These are phyloP conservation scores for Quadroppia sp. DNA, from an alignment of 2,888 invertebrate genomes.

Conservation along the genomic window DNA sequence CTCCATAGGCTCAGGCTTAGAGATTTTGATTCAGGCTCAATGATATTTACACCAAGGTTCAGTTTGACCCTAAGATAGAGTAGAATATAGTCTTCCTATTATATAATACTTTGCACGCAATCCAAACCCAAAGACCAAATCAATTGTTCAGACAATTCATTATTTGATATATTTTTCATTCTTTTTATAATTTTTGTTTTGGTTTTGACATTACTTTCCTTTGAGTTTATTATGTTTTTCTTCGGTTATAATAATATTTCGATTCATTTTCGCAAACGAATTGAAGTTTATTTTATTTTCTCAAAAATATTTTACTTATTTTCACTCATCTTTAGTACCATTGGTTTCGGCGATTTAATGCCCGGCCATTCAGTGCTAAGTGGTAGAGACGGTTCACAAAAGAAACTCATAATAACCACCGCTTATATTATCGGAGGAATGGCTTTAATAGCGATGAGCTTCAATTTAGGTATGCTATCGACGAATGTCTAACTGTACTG, in stretches of 20 bases:
- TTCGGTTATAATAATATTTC: constrained; percentile 15
- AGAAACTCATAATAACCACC: constrained; percentile 36
- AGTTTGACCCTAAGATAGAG: too few relatives aligned
- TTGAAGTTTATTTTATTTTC: not conserved
- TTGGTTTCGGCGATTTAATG: constrained; percentile 40
- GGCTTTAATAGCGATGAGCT: constrained; percentile 41
- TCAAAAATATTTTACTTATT: not conserved
- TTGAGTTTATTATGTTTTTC: not conserved
- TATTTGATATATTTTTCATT: not conserved
- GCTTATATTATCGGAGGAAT: constrained; percentile 40
- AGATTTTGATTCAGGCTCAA: too few relatives aligned
- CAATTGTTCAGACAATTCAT: too few relatives aligned
- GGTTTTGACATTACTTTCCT: not conserved
- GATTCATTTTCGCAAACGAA: not conserved
- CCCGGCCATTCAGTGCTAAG: constrained; percentile 26
- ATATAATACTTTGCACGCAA: not conserved
- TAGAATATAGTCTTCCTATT: not conserved
- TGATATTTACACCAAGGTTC: too few relatives aligned
- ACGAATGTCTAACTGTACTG: constrained; percentile 26
- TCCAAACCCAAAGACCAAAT: not conserved
- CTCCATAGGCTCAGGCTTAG: too few relatives aligned
- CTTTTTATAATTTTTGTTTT: not conserved
- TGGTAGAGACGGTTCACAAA: constrained; percentile 40
- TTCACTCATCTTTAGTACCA: constrained; percentile 25
- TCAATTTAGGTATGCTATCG: constrained; percentile 37